Base-by-base conservation (phyloP, 2,888 invertebrate species). In the Heliconius erato region DNA sequence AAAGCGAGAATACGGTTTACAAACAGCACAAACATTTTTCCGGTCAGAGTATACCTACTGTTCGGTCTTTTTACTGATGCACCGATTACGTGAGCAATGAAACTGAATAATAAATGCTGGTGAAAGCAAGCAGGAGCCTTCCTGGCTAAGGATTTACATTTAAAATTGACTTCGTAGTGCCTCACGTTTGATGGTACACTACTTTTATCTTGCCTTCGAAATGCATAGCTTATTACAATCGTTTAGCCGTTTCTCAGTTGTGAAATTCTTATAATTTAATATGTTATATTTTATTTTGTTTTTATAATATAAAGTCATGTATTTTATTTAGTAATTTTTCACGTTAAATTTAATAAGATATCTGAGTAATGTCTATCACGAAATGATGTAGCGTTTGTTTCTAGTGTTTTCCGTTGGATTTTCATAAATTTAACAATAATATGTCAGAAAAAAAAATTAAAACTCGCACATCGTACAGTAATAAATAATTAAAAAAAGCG, bases 171-270 rank as follows among this genome's bases (percentile, higher is more conserved):
- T 90, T 84, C 82, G 82, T 88, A 87, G 86, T 88, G 86, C 86
- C 84, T 87, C 87, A 87, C 89, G 85, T 90, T 89, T 88, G 87
- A 87, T 88, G 83, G 83, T 86, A 86, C 86, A 87, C 85, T 85
- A 88, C 89, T 92, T 91, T 90, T 89, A 90, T 89, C 89, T 89
- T 88, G 86, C 87, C 88, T 87, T 87, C 86, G 88, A 90, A 92
- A 91, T 91, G 87, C 88, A 90, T 85, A 84, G 84, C 89, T 91
- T 91, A 90, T 88, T 84, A 81, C 85, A 87, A 87, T 84, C 79
- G 79, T 84, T 79, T 67, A 69, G 79, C 76, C 78, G 82, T 82
- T 84, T 81, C 79, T 76, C 49, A 76, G 44, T 69, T 35, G 80
- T 80, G 49, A 86, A 88, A 88, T 89, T 89, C 85, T 86, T 86